Percentiles rank a stretch among this genome's conserved stretches.
These are phyloP conservation scores for Psophia crepitans DNA, from an alignment of 2,113 vertebrate species.

Conservation along the genomic window DNA sequence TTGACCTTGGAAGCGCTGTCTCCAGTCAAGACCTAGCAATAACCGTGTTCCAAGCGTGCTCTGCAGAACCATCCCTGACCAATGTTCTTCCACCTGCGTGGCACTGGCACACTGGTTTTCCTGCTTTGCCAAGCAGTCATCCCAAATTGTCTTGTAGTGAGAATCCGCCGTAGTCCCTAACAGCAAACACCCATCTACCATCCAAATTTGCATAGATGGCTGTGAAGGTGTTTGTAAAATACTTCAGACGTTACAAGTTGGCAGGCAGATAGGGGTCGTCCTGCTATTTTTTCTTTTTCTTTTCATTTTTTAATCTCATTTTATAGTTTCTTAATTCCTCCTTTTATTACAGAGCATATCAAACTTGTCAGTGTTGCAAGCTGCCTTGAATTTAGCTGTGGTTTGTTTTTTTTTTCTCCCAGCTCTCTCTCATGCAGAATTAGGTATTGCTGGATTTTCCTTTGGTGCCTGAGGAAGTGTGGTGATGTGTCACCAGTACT, in stretches of 20 bases:
- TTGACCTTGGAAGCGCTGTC: not conserved
- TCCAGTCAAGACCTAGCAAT: not conserved
- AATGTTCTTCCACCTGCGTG: not conserved
- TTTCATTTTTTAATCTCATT: not conserved
- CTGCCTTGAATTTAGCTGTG: not conserved
- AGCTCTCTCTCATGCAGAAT: not conserved
- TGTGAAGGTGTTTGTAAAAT: not conserved
- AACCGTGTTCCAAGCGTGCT: not conserved
- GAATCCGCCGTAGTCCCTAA: not conserved
- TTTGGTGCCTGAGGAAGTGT: not conserved
- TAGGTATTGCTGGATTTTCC: not conserved
- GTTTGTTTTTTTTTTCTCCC: not conserved
- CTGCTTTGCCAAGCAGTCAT: not conserved
- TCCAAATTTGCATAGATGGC: not conserved
- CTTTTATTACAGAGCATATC: not conserved
- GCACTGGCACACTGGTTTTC: not conserved
- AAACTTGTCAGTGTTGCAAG: not conserved
- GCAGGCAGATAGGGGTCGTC: not conserved
- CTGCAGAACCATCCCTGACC: not conserved
- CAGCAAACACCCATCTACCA: not conserved
- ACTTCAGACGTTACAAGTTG: not conserved
- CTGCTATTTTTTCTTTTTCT: not conserved
- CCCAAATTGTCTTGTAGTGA: not conserved
- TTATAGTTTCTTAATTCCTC: not conserved
- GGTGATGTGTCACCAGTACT: not conserved